A percentile compares a stretch with the other conserved stretches of the same genome.
Evolutionary conservation across 2,113 vertebrate species (phyloP).

Genomic region (Cheirogaleus medius): DNA sequence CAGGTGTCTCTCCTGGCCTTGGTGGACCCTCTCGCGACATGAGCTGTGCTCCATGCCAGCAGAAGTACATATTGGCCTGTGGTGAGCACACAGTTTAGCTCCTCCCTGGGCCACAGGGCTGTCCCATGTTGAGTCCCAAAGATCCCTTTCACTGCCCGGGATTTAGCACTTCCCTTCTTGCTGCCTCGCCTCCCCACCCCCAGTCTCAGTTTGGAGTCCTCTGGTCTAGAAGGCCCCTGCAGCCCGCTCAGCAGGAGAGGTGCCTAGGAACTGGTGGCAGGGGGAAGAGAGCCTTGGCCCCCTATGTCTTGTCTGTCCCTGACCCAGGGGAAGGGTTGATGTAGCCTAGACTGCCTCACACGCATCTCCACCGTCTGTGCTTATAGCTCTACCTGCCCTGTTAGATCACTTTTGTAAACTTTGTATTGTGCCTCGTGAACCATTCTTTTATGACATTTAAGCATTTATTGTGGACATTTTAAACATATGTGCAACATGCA

Average conservation of each 20-base stretch:
- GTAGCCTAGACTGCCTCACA: background rate
- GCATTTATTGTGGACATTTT: background rate
- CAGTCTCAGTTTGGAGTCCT: background rate
- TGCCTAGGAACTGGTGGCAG: background rate
- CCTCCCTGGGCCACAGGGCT: fast-evolving
- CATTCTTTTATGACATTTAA: background rate
- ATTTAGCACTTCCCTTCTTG: background rate
- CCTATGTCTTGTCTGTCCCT: background rate
- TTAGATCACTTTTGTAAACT: background rate
- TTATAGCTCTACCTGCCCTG: background rate
- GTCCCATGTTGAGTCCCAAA: background rate
- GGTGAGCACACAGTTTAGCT: background rate
- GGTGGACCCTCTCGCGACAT: background rate
- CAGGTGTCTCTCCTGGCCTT: background rate
- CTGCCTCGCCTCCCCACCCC: background rate
- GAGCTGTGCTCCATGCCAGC: background rate
- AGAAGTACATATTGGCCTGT: background rate
- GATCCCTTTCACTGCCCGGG: background rate
- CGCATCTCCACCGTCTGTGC: background rate
- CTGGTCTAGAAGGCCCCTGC: background rate
- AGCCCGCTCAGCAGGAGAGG: background rate
- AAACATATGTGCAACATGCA: background rate
- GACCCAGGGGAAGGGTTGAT: fast-evolving
- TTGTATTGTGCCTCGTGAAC: background rate
- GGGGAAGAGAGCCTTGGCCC: background rate